Percentiles rank a stretch among this genome's conserved stretches.
phyloP scores from a whole-genome alignment of 2,888 invertebrate species.

The Atrina japonica region DNA sequence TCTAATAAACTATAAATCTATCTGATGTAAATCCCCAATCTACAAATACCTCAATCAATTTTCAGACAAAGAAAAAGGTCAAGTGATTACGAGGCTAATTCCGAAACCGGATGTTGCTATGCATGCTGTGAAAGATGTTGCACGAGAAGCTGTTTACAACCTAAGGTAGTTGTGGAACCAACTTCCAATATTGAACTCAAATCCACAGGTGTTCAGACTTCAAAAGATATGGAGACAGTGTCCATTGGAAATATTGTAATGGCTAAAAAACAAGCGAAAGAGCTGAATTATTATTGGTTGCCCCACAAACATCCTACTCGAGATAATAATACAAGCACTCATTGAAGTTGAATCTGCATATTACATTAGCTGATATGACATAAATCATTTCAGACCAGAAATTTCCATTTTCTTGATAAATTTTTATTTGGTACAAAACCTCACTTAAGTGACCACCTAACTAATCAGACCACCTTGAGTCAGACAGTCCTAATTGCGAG shows the following conservation, averaged over 20 bases:
- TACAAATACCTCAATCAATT: too few species aligned
- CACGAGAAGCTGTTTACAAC: neutral
- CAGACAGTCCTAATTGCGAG: too few species aligned
- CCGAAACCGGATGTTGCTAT: slow-evolving; percentile 20
- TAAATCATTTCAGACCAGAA: too few species aligned
- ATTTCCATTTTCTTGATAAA: too few species aligned
- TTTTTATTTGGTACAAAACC: too few species aligned
- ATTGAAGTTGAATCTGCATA: neutral
- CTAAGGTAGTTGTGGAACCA: neutral
- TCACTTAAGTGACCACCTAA: too few species aligned
- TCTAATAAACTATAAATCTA: too few species aligned
- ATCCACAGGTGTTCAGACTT: neutral
- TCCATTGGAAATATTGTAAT: neutral
- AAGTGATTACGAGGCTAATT: slow-evolving; percentile 9
- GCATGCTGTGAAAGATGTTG: slow-evolving; percentile 11
- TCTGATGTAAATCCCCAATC: too few species aligned
- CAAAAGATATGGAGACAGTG: neutral
- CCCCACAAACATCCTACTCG: slow-evolving; percentile 13
- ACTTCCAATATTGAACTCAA: neutral
- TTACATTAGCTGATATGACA: too few species aligned
- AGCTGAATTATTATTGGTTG: slow-evolving; percentile 10
- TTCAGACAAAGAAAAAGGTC: slow-evolving; percentile 4
- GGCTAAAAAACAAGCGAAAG: neutral
- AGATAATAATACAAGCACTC: slow-evolving; percentile 18
- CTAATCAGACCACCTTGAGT: too few species aligned